A percentile compares a stretch with the other conserved stretches of the same genome.
Evolutionary conservation across 2,888 invertebrate genomes (phyloP).

Genomic region (Pammene fasciana): DNA sequence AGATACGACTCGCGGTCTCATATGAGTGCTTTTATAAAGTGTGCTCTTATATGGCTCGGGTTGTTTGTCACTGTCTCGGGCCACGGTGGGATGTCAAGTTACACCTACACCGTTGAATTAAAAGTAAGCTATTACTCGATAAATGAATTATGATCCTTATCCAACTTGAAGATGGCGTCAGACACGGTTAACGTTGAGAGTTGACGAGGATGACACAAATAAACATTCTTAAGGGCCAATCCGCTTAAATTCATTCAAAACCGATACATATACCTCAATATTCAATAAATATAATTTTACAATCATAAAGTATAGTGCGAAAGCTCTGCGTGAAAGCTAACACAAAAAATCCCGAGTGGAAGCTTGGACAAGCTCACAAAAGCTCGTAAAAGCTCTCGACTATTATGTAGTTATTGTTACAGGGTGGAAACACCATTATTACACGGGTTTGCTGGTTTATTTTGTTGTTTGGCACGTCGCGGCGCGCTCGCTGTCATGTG

Average conservation of each 20-base stretch:
- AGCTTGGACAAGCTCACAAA: constrained; percentile 81
- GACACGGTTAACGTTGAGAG: constrained; percentile 44
- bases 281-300: constrained; percentile 74
- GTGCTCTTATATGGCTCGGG: constrained; percentile 60
- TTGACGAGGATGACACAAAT: constrained; percentile 61
- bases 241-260: constrained; percentile 58
- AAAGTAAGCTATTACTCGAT: constrained; percentile 31
- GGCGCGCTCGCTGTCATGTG: constrained; percentile 53
- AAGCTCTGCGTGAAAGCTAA: constrained; percentile 67
- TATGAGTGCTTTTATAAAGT: constrained; percentile 45
- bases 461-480: constrained; percentile 75
- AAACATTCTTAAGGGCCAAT: constrained; percentile 59
- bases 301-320: constrained; percentile 66
- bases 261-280: constrained; percentile 58
- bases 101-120: constrained; percentile 39
- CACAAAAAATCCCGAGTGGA: constrained; percentile 78
- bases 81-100: constrained; percentile 31
- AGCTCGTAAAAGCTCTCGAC: constrained; percentile 83
- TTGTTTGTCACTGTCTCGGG: constrained; percentile 60
- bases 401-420: constrained; percentile 84
- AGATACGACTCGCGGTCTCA: constrained; percentile 46
- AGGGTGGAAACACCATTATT: constrained; percentile 83
- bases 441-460: constrained; percentile 73
- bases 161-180: background rate
- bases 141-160: constrained; percentile 19